Base-by-base conservation (phyloP, 2,888 invertebrate species). In the Unio delphinus region DNA sequence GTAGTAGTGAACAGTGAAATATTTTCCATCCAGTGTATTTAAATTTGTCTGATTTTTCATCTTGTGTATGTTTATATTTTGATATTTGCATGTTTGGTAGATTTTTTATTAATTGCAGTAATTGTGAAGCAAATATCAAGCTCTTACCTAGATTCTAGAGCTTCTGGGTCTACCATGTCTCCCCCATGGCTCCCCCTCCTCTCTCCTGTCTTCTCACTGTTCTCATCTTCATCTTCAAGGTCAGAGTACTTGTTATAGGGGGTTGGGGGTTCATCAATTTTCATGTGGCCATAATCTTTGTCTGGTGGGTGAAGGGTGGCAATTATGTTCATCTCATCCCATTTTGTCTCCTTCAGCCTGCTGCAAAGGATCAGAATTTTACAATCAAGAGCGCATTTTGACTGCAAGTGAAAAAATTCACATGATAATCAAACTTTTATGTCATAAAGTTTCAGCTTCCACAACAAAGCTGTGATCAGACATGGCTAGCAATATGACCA, bases 261-360 rank as follows among this genome's bases (percentile, higher is more conserved):
- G 45, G 99, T 99, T 91, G 98, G 98, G 3, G 99, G 99, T 91
- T 99, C 99, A 68, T 90, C 90, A 56, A 92, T 91, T 86, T 99
- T 99, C 98, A 99, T 99, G 88, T 97, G 97, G 15, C 99, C 99
- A 91, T 99, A 99, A 91, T 99, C 99, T 91, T 99, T 99, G 90
- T 97, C 97, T 30, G 95, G 93, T 60, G 99, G 99, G 92, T 99
- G 99, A 87, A 97, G 94, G 1, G 99, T 99, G 80, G 97, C 98
- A 84, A 99, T 93, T 80, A 99, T 99, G 91, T 99, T 99, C 94
- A 98, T 96, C 92, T 99, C 99, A 91, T 99, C 99, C 89, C 89
- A 90, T 76, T 88, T 87, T 81, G 85, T 86, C 69, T 83, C 84
- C 72, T 85, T 87, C 28, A 67, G 67, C 65, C 6, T 56, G 26